Evolutionary conservation across 2,888 invertebrate genomes (phyloP).

Genomic region (Alsophila aescularia): DNA sequence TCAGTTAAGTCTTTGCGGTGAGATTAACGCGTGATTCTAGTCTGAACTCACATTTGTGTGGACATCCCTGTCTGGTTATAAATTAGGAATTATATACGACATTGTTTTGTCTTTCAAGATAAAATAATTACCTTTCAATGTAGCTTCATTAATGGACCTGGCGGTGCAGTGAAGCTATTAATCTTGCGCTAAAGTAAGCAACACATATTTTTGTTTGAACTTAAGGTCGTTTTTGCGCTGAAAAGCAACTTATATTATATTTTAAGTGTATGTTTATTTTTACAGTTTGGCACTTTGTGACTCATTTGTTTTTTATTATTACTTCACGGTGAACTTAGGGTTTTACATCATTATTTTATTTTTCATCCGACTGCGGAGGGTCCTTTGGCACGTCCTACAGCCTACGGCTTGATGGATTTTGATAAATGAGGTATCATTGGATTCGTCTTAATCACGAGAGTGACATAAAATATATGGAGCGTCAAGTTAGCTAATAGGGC

Average conservation of each 20-base stretch:
- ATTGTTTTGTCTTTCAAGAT: constrained; percentile 59
- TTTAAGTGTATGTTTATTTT: background rate
- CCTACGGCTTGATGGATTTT: no score
- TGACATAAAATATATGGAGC: no score
- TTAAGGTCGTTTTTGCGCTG: constrained; percentile 9
- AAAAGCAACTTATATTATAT: background rate
- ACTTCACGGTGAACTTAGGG: no score
- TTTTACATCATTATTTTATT: no score
- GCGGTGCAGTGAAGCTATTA: constrained; percentile 30
- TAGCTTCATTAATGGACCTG: constrained; percentile 46
- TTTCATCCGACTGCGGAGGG: no score
- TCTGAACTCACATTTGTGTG: constrained; percentile 54
- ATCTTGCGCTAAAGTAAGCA: constrained; percentile 20
- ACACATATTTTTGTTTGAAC: constrained; percentile 14
- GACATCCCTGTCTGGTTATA: constrained; percentile 59
- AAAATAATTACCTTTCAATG: constrained; percentile 54
- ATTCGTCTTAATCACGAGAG: no score
- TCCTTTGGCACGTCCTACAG: no score
- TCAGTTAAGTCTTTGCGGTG: constrained; percentile 60
- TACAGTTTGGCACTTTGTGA: background rate
- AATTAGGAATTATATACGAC: constrained; percentile 67
- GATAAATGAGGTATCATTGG: no score
- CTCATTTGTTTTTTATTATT: no score
- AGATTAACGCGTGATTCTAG: constrained; percentile 61
- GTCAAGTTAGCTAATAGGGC: no score